Base-by-base conservation (phyloP, 2,797 vertebrate species). In the Delichon dasypus region DNA sequence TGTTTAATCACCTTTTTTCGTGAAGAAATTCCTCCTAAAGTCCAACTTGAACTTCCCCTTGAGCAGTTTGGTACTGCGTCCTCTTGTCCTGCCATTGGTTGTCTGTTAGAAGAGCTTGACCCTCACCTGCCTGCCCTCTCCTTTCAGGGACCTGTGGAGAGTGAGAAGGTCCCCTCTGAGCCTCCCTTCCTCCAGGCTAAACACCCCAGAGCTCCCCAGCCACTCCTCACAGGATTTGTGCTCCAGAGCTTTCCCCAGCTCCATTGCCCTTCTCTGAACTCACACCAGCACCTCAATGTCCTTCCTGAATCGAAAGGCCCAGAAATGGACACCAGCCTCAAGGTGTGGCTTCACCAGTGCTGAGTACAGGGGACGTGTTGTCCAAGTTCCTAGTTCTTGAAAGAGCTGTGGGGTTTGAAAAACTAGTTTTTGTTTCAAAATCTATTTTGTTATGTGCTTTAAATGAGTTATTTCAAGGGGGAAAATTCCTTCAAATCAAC, bases 361-460 rank as follows among this genome's bases (percentile, higher is more conserved):
- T 1, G 14, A 67, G 23, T 9, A 19, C 58, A 42, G 40, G 40
- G 34, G 47, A 38, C 4, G 3, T 4, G 7, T 14, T 84, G 30
- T 38, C 25, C 15, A 58, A 48, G 20, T 15, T 62, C 61, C 42
- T 55, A 61, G 45, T 3, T 88, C 29, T 68, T 85, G 27, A 65
- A 89, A 92, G 72, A 76, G 47, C 23, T 74, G 54, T 53, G 40
- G 25, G 10, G 30, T 85, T 88, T 88, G 61, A 75, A 90, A 93
- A 93, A 85, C 21, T 26, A 36, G 34, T 21, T 82, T 88, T 88
- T 70, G 30, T 92, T 93, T 89, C 53, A 89, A 89, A 87, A 67
- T 76, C 23, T 78, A 9, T 73, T 97, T 75, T 83, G 9, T 73
- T 26, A n/a, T 38, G 66, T 42, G 70, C 55, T 47, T 85, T 80